A percentile compares a stretch with the other conserved stretches of the same genome.
phyloP scores from a whole-genome alignment of 2,888 invertebrate species.

The Didymodactylos carnosus region DNA sequence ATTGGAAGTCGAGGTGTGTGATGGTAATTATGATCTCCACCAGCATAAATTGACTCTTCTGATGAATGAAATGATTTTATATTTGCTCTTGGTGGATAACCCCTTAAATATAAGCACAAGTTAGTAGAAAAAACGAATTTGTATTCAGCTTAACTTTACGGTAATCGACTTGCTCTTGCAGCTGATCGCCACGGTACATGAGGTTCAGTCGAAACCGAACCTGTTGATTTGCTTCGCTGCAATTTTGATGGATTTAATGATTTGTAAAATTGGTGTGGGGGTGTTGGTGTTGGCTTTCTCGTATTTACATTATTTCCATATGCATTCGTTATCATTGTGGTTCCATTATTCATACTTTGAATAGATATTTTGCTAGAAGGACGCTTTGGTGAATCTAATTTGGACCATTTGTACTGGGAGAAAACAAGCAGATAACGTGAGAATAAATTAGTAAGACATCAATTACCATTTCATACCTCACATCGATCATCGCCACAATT shows the following conservation, averaged over 20 bases:
- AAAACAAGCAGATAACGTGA: background rate
- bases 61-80: background rate
- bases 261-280: too few relatives aligned
- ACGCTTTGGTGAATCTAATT: conserved; percentile 19
- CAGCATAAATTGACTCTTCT: background rate
- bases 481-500: conserved; percentile 25
- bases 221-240: conserved; percentile 13
- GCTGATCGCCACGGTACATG: conserved; percentile 34
- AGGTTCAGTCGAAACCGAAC: conserved; percentile 15
- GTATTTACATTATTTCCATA: background rate
- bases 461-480: too few relatives aligned
- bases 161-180: conserved; percentile 27
- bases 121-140: too few relatives aligned
- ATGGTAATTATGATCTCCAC: background rate
- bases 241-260: background rate
- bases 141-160: conserved; percentile 17
- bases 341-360: too few relatives aligned
- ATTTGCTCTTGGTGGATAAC: background rate
- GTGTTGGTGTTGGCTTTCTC: background rate
- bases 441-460: too few relatives aligned
- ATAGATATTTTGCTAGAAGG: background rate
- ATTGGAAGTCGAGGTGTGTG: background rate
- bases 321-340: too few relatives aligned
- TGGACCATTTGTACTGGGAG: conserved; percentile 29
- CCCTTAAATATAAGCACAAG: background rate